A percentile compares a stretch with the other conserved stretches of the same genome.
phyloP scores from a whole-genome alignment of 2,797 vertebrate species.

The Sebastes itinus region DNA sequence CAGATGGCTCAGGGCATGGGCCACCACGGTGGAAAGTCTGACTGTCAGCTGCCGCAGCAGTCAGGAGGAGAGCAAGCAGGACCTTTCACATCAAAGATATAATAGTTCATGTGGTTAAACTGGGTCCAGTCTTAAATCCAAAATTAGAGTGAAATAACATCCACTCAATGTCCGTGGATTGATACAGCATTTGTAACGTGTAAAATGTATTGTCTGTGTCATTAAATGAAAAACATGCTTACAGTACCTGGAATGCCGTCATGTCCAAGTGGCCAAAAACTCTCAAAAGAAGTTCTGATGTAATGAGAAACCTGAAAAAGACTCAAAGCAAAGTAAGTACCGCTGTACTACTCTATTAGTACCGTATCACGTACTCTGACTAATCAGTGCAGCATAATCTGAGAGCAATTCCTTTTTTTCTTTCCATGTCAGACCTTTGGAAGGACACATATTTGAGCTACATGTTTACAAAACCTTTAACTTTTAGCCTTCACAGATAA shows the following conservation, averaged over 20 bases:
- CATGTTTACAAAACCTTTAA: constrained; percentile 27
- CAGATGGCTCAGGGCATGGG: constrained; percentile 1
- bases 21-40: constrained; percentile 42
- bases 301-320: neutral
- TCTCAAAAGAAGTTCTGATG: neutral
- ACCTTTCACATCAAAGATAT: constrained; percentile 22
- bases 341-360: neutral
- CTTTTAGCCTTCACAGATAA: neutral
- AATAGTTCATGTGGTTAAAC: neutral
- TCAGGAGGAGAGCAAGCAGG: constrained; percentile 16
- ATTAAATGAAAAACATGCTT: neutral
- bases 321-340: neutral
- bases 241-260: constrained; percentile 34
- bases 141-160: neutral
- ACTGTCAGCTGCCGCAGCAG: neutral
- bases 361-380: neutral
- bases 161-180: neutral
- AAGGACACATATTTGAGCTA: neutral
- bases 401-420: too few species aligned
- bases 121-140: neutral
- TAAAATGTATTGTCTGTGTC: too few species aligned
- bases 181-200: neutral
- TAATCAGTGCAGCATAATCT: neutral
- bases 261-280: neutral
- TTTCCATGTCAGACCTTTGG: constrained; percentile 36